phyloP scores from a whole-genome alignment of 2,113 vertebrate species.

The Pampusana beccarii region DNA sequence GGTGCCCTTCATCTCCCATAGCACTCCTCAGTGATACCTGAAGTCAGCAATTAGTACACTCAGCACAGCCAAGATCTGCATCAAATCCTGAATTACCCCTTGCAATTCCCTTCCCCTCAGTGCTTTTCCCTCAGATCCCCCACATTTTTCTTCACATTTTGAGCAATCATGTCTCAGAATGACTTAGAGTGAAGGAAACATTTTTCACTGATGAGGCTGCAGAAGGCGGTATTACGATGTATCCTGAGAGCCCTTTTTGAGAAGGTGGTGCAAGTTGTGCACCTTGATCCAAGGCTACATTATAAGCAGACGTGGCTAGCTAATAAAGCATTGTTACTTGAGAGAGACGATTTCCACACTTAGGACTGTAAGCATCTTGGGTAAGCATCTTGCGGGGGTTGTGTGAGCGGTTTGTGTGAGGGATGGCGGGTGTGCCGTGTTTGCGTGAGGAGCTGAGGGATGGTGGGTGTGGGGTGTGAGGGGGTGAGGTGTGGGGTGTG shows the following conservation, averaged over 20 bases:
- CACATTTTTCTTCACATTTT: not conserved
- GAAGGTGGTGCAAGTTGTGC: fast-evolving
- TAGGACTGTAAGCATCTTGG: not conserved
- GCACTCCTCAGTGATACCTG: not conserved
- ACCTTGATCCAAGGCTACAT: not conserved
- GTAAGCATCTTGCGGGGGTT: not conserved
- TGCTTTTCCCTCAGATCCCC: not conserved
- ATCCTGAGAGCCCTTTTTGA: not conserved
- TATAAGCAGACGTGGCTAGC: not conserved
- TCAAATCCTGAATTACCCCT: not conserved
- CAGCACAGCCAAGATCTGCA: not conserved
- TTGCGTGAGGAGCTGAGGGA: too few species aligned
- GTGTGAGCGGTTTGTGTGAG: too few species aligned
- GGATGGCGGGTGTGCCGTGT: too few species aligned
- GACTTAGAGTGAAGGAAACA: fast-evolving
- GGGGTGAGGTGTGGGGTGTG: not conserved
- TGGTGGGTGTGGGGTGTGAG: not conserved
- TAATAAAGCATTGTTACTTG: not conserved
- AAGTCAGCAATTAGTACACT: too few species aligned
- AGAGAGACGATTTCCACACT: not conserved
- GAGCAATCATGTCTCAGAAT: not conserved
- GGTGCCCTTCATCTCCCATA: not conserved
- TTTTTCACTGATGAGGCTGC: not conserved
- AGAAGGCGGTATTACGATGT: not conserved
- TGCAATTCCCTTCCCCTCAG: not conserved